These are phyloP conservation scores for Phacellophora camtschatica DNA, from an alignment of 30 jellyfish, hydroid and myxozoan genomes.

Conservation along the genomic window DNA sequence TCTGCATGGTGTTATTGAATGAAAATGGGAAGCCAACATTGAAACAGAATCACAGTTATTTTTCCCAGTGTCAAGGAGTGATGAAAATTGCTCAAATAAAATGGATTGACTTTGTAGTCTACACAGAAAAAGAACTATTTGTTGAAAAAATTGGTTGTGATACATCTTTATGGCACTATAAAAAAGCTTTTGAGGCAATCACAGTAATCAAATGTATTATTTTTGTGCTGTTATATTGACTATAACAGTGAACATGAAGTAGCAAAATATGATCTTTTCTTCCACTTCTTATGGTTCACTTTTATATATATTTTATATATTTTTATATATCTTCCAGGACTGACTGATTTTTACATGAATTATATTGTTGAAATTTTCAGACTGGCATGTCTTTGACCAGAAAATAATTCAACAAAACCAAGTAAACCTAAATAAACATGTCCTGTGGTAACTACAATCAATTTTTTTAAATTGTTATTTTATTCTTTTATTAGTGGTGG, in stretches of 20 bases:
- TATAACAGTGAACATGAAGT: not conserved
- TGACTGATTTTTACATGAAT: too few relatives aligned
- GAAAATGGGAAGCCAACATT: not conserved
- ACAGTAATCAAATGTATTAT: too few relatives aligned
- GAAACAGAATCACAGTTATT: conserved; percentile 10
- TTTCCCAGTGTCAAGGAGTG: conserved; percentile 51
- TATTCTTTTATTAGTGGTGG: not conserved
- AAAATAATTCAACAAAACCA: not conserved
- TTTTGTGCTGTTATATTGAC: not conserved
- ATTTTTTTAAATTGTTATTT: too few relatives aligned
- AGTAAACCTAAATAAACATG: not conserved
- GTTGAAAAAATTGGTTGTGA: conserved; percentile 7
- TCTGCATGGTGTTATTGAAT: not conserved
- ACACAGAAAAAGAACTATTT: conserved; percentile 5
- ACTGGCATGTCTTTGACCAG: not conserved
- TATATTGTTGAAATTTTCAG: too few relatives aligned
- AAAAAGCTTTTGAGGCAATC: not conserved
- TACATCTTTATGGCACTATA: not conserved
- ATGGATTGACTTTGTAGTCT: conserved; percentile 42
- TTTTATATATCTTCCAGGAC: too few relatives aligned
- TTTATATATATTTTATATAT: too few relatives aligned
- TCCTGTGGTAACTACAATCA: not conserved
- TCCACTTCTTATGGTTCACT: not conserved
- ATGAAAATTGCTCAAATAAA: conserved; percentile 16
- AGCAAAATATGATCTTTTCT: not conserved